These are phyloP conservation scores for Scopus umbretta DNA, from an alignment of 2,113 vertebrate species.

Conservation along the genomic window DNA sequence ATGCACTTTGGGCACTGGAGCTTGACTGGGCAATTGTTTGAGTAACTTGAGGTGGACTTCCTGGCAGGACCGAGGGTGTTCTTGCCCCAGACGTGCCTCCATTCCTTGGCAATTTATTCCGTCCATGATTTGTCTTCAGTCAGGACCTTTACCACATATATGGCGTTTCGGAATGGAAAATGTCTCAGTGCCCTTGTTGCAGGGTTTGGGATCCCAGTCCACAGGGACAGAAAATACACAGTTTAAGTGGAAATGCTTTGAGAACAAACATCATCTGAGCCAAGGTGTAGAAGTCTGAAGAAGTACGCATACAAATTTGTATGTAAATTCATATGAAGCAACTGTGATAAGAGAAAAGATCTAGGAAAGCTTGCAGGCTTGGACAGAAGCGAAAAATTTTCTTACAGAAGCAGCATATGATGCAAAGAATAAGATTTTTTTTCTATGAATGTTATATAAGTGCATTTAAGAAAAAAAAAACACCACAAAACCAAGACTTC, in stretches of 20 bases:
- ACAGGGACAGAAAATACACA: background rate
- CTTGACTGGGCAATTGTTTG: background rate
- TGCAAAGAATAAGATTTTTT: background rate
- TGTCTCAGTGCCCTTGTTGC: background rate
- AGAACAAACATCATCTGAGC: background rate
- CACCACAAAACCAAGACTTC: background rate
- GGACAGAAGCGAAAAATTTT: background rate
- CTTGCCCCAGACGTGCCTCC: background rate
- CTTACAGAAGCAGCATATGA: background rate
- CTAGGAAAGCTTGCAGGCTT: background rate
- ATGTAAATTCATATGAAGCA: background rate
- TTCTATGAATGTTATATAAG: background rate
- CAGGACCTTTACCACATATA: background rate
- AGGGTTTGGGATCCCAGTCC: background rate
- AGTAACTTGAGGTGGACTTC: background rate
- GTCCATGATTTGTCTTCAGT: background rate
- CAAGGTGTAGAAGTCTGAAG: background rate
- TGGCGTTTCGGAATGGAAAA: background rate
- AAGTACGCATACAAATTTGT: background rate
- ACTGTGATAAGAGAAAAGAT: background rate
- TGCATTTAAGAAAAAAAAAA: background rate
- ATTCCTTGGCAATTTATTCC: background rate
- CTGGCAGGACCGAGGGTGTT: background rate
- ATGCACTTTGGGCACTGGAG: background rate
- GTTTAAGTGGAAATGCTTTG: background rate